These are phyloP conservation scores for Lepilemur ruficaudatus DNA, from an alignment of 2,797 vertebrate genomes.

Conservation along the genomic window DNA sequence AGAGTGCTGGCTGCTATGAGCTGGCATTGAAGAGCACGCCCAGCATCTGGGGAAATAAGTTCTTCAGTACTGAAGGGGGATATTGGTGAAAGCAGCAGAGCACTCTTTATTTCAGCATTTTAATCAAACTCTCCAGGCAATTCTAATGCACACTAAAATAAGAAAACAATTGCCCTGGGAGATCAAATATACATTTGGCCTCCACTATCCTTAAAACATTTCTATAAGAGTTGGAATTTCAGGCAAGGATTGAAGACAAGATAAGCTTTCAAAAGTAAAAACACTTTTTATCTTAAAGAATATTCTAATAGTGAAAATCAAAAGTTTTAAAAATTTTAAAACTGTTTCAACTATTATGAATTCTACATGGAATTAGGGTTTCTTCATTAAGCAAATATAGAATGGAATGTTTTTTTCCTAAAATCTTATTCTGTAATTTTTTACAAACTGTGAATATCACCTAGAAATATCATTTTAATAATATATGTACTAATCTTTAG, in stretches of 20 bases:
- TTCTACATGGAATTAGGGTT: neutral
- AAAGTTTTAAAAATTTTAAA: neutral
- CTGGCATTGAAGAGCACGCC: neutral
- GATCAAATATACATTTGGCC: neutral
- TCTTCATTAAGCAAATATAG: slow-evolving; percentile 22
- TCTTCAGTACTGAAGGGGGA: neutral
- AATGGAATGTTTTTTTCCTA: neutral
- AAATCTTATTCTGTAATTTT: neutral
- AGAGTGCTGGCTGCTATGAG: neutral
- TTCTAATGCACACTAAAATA: neutral
- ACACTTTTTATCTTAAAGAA: neutral
- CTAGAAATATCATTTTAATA: neutral
- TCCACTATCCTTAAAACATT: neutral
- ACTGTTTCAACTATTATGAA: neutral
- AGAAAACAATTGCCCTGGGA: neutral
- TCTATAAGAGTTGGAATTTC: neutral
- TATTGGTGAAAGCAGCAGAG: neutral
- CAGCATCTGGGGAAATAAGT: neutral
- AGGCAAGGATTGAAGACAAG: neutral
- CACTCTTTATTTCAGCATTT: neutral
- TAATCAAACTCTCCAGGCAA: neutral
- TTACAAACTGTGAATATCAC: neutral
- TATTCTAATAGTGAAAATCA: neutral
- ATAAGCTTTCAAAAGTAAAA: neutral
- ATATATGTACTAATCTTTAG: neutral